A percentile compares a stretch with the other conserved stretches of the same genome.
These are phyloP conservation scores for Neocrepidodera transversa DNA, from an alignment of 2,888 invertebrate genomes.

Conservation along the genomic window DNA sequence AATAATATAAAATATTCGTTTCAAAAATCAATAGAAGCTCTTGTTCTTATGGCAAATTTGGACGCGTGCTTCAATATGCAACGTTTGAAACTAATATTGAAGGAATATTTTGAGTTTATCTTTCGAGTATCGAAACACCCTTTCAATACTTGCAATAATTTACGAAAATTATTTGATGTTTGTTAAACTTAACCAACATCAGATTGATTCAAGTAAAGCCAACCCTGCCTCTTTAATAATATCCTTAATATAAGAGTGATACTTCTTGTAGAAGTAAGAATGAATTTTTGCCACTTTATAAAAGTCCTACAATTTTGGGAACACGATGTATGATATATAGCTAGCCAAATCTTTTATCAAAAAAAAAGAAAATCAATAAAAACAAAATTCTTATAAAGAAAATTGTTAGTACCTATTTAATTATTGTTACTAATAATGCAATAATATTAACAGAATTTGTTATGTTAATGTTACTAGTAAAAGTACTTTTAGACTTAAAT, in stretches of 20 bases:
- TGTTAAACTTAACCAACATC: too few relatives aligned
- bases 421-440: slow-evolving; percentile 32
- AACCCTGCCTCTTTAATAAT: neutral
- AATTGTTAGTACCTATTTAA: slow-evolving; percentile 30
- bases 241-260: neutral
- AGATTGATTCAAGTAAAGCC: too few relatives aligned
- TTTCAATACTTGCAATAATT: too few relatives aligned
- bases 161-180: too few relatives aligned
- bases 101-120: too few relatives aligned
- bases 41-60: too few relatives aligned
- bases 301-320: slow-evolving; percentile 23
- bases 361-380: slow-evolving; percentile 3
- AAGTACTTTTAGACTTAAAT: neutral
- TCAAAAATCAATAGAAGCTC: too few relatives aligned
- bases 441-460: slow-evolving; percentile 5
- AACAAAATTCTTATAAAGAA: slow-evolving; percentile 28
- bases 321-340: slow-evolving; percentile 29
- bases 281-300: slow-evolving; percentile 9
- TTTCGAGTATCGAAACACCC: too few relatives aligned
- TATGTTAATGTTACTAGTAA: slow-evolving; percentile 2
- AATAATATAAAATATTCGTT: too few relatives aligned
- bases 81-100: too few relatives aligned
- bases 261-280: slow-evolving; percentile 11
- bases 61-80: too few relatives aligned
- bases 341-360: slow-evolving; percentile 28